Percentiles rank a stretch among this genome's conserved stretches.
Conservation (phyloP, 2,888 invertebrate species). For the Andrena minutula region DNA sequence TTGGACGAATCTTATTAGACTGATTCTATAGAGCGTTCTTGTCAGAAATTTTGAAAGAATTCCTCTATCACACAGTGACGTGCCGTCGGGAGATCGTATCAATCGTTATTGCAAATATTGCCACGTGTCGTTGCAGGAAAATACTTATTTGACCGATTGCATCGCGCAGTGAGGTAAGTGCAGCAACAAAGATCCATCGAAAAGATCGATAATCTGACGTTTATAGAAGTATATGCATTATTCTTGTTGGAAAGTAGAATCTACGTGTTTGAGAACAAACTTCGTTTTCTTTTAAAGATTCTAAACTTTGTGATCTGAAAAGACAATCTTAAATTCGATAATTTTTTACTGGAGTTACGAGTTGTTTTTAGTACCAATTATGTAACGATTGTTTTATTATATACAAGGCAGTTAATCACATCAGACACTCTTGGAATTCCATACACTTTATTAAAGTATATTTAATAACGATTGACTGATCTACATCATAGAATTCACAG, state of each 20-base stretch:
- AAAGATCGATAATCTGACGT: neutral
- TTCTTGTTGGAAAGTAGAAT: neutral
- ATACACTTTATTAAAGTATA: too few species aligned
- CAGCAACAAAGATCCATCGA: neutral
- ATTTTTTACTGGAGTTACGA: too few species aligned
- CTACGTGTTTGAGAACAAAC: too few species aligned
- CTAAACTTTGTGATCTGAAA: too few species aligned
- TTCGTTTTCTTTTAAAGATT: too few species aligned
- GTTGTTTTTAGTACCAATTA: too few species aligned
- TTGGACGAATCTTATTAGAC: too few species aligned
- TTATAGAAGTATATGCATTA: neutral
- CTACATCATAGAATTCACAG: neutral
- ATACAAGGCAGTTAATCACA: too few species aligned
- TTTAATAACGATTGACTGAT: neutral
- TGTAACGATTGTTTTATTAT: too few species aligned
- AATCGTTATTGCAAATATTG: conserved; percentile 24
- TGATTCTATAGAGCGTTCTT: too few species aligned
- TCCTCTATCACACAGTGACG: conserved; percentile 5
- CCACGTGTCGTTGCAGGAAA: conserved; percentile 30
- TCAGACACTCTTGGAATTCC: too few species aligned
- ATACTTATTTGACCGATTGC: conserved; percentile 19
- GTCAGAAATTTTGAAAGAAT: conserved; percentile 2
- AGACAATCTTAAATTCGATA: too few species aligned
- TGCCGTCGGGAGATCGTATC: conserved; percentile 28
- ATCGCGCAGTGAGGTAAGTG: neutral